These are phyloP conservation scores for Triplophysa tibetana DNA, from an alignment of 2,113 vertebrate species.

Conservation along the genomic window DNA sequence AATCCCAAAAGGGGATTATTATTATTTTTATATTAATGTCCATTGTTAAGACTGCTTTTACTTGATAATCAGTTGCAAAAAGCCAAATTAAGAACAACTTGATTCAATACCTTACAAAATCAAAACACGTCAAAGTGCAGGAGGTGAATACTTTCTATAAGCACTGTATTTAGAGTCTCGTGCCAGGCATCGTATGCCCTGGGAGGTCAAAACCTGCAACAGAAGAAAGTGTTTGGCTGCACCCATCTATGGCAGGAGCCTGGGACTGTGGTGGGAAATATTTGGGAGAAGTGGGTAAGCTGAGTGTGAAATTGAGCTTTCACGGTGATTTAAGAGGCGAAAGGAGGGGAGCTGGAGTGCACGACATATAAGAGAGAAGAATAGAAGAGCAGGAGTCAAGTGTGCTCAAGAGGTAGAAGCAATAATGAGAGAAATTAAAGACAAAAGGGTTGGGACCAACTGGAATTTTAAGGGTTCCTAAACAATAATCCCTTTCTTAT, in stretches of 20 bases:
- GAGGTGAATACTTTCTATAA: constrained; percentile 6
- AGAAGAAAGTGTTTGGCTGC: constrained; percentile 27
- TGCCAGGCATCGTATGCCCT: background rate
- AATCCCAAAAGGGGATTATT: too few relatives aligned
- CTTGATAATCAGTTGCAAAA: background rate
- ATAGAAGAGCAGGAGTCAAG: constrained; percentile 43
- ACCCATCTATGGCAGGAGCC: constrained; percentile 13
- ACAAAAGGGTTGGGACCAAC: background rate
- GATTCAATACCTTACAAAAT: background rate
- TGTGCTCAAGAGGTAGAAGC: constrained; percentile 11
- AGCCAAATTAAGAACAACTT: background rate
- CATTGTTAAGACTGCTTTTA: too few relatives aligned
- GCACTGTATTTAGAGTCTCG: background rate
- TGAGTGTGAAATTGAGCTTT: constrained; percentile 47
- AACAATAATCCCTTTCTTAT: background rate
- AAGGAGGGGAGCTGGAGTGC: constrained; percentile 24
- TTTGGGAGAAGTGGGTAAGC: constrained; percentile 43
- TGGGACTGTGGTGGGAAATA: constrained; percentile 46
- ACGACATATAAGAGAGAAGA: constrained; percentile 21
- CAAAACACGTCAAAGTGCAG: background rate
- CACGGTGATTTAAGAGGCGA: constrained; percentile 26
- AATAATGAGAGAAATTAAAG: constrained; percentile 13
- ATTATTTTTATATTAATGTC: too few relatives aligned
- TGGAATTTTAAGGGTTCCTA: background rate
- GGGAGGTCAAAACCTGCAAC: constrained; percentile 33